These are phyloP conservation scores for Hucho hucho DNA, from an alignment of 2,113 vertebrate species.

Conservation along the genomic window DNA sequence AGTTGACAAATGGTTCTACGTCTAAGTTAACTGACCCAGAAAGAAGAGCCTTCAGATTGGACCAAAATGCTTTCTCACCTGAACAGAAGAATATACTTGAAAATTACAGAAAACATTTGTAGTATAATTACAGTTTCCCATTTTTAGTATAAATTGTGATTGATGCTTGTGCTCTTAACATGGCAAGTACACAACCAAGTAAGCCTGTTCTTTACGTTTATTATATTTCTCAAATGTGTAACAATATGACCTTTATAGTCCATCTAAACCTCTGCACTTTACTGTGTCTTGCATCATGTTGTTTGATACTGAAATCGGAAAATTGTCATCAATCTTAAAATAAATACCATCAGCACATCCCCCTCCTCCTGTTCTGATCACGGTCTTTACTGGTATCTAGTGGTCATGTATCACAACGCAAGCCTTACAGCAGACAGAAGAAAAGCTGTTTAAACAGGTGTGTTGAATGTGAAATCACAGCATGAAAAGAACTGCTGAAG, in stretches of 20 bases:
- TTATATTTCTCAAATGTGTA: not conserved
- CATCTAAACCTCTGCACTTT: not conserved
- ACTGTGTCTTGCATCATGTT: not conserved
- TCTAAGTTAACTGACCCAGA: conserved; percentile 71
- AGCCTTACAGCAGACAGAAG: not conserved
- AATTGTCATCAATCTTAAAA: conserved; percentile 11
- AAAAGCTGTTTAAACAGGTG: not conserved
- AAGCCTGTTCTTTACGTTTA: not conserved
- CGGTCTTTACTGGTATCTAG: not conserved
- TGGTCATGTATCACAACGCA: not conserved
- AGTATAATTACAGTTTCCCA: conserved; percentile 1
- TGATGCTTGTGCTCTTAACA: too few relatives aligned
- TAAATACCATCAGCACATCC: conserved; percentile 21
- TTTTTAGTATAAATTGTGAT: not conserved
- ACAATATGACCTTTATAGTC: not conserved
- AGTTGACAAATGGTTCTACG: conserved; percentile 94
- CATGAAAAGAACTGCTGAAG: not conserved
- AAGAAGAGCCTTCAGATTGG: not conserved
- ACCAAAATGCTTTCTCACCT: not conserved
- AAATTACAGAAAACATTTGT: conserved; percentile 27
- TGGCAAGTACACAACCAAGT: too few relatives aligned
- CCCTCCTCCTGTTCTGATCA: not conserved
- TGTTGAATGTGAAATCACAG: not conserved
- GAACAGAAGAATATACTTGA: not conserved
- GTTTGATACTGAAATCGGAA: conserved; percentile 8